Evolutionary conservation across 2,113 vertebrate species (phyloP).

Genomic region (Oreochromis tanganicae): DNA sequence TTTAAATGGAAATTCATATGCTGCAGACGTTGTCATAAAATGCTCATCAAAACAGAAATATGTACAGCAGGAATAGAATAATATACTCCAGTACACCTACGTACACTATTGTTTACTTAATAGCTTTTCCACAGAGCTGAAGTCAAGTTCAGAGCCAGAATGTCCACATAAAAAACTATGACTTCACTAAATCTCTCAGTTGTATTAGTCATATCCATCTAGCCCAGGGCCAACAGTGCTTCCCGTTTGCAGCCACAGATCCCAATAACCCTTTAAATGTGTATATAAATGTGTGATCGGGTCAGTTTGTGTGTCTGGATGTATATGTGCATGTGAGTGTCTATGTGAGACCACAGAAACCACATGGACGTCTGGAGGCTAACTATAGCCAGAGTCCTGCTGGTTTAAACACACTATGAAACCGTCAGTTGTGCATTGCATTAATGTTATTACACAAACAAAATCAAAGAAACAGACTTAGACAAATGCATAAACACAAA

Average conservation of each 20-base stretch:
- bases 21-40: background rate
- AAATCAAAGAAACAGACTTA: background rate
- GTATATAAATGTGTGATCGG: slow-evolving; percentile 6
- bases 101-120: background rate
- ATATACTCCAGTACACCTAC: background rate
- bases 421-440: background rate
- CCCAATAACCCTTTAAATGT: background rate
- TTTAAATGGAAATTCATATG: background rate
- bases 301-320: background rate
- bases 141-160: background rate
- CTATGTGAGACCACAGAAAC: background rate
- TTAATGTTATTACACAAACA: background rate
- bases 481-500: background rate
- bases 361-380: slow-evolving; percentile 18
- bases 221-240: background rate
- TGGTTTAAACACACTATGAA: background rate
- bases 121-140: background rate
- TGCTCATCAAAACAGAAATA: background rate
- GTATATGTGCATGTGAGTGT: background rate
- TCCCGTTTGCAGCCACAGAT: slow-evolving; percentile 5
- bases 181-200: slow-evolving; percentile 2
- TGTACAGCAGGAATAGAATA: background rate
- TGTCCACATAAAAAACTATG: background rate
- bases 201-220: background rate
- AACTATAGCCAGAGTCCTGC: background rate